Evolutionary conservation across 2,797 vertebrate genomes (phyloP).

Genomic region (Euphonia xanthogaster): DNA sequence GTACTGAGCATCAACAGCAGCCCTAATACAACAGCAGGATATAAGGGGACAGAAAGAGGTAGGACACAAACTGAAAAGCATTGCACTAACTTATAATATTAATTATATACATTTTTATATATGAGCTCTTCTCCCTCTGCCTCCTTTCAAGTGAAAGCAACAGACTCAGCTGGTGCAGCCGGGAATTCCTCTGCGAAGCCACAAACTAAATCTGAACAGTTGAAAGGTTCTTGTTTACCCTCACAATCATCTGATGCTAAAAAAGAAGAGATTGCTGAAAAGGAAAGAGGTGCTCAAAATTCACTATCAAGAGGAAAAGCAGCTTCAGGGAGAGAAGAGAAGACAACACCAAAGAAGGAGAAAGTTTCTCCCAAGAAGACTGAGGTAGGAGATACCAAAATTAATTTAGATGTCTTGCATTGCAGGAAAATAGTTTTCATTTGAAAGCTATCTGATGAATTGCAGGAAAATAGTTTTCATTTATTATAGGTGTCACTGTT

Average conservation of each 20-base stretch:
- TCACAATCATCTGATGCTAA: constrained; percentile 17
- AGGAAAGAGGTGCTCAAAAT: background rate
- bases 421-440: background rate
- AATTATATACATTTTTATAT: background rate
- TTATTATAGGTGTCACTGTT: background rate
- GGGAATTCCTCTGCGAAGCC: constrained; percentile 18
- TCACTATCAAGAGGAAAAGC: constrained; percentile 62
- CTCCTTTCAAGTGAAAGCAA: constrained; percentile 39
- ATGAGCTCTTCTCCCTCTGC: background rate
- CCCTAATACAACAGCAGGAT: constrained; percentile 45
- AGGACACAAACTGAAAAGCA: background rate
- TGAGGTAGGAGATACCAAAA: constrained; percentile 77
- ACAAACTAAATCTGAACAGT: constrained; percentile 11
- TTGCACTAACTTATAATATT: background rate
- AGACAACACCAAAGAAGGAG: constrained; percentile 71
- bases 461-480: background rate
- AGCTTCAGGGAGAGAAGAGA: constrained; percentile 77
- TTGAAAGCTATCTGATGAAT: too few relatives aligned
- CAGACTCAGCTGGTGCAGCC: background rate
- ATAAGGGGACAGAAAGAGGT: constrained; percentile 66
- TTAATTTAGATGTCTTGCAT: background rate
- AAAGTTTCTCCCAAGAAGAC: constrained; percentile 86
- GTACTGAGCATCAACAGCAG: constrained; percentile 53
- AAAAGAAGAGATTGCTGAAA: constrained; percentile 68
- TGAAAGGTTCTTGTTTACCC: background rate